Conservation (phyloP, 2,113 vertebrate species). For the Cervus canadensis region DNA sequence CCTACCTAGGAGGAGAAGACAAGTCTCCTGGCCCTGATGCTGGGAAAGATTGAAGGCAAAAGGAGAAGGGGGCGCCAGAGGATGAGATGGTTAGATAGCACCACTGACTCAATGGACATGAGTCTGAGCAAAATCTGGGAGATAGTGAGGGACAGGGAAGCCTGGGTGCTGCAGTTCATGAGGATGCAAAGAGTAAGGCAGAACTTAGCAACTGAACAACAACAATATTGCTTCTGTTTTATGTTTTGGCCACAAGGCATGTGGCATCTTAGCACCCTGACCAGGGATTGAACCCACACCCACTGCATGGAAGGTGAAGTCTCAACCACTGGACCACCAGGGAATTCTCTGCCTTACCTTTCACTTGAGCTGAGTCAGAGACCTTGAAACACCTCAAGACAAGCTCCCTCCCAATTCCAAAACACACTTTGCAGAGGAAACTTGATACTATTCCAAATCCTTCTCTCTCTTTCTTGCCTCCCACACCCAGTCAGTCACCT, state of each 20-base stretch:
- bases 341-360: background rate
- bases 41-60: background rate
- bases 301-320: background rate
- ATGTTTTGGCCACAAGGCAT: background rate
- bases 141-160: background rate
- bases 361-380: background rate
- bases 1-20: background rate
- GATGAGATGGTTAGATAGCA: background rate
- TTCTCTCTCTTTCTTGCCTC: background rate
- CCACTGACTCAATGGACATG: background rate
- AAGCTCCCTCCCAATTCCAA: background rate
- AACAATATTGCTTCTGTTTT: background rate
- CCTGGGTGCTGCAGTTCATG: background rate
- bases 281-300: background rate
- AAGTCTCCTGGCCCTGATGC: background rate
- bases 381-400: background rate
- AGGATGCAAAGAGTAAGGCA: background rate
- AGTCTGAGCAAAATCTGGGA: background rate
- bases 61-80: background rate
- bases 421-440: background rate
- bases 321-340: background rate
- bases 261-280: background rate
- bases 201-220: background rate
- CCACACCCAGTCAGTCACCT: constrained; percentile 23
- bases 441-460: background rate